These are phyloP conservation scores for Apantesis nais DNA, from an alignment of 2,888 invertebrate genomes.

Conservation along the genomic window DNA sequence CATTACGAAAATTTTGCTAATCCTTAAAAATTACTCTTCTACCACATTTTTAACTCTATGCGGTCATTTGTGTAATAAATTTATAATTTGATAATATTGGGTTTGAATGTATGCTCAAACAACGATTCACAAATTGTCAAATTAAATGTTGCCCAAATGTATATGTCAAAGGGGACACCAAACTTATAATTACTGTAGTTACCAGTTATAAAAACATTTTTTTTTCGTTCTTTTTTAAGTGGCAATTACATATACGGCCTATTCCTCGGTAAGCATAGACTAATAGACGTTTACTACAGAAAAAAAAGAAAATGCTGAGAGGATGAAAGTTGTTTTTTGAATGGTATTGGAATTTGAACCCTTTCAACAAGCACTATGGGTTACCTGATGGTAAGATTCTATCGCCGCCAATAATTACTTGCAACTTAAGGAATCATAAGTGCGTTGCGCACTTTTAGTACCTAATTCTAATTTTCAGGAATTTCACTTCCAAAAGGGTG, in stretches of 20 bases:
- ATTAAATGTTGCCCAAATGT: constrained; percentile 23
- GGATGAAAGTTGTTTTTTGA: background rate
- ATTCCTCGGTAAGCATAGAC: background rate
- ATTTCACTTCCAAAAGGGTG: no score
- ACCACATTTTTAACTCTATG: constrained; percentile 18
- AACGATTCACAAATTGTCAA: constrained; percentile 54
- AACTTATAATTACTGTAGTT: background rate
- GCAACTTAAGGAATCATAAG: no score
- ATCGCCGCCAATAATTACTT: no score
- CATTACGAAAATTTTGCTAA: background rate
- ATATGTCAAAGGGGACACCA: constrained; percentile 2
- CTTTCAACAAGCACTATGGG: no score
- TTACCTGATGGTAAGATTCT: no score
- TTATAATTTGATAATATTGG: constrained; percentile 63
- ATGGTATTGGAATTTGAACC: no score
- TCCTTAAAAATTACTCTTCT: background rate
- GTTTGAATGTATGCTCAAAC: constrained; percentile 50
- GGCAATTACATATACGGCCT: background rate
- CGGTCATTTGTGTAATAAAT: constrained; percentile 39
- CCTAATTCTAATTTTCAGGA: no score
- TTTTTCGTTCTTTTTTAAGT: background rate
- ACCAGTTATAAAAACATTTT: background rate
- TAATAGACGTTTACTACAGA: background rate
- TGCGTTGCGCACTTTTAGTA: no score
- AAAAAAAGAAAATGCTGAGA: background rate